Evolutionary conservation across 2,888 invertebrate species (phyloP), one percentile per base, ranked within the genome.

Genomic region (Sycophila texana): DNA sequence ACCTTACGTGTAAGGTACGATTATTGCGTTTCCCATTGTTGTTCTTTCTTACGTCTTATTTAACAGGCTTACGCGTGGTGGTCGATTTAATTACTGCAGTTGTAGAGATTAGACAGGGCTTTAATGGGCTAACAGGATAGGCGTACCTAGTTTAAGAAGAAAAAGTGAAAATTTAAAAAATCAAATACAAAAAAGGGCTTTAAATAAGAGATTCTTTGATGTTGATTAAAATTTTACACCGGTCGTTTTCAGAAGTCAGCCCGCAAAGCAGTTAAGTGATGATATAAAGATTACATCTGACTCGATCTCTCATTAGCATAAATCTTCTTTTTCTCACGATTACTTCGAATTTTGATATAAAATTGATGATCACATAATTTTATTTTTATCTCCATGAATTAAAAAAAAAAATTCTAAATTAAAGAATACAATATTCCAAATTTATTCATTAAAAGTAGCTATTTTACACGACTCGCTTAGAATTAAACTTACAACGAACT

Each of bases 291-390:
- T 70, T 63, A 65, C 47, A 70, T 61, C 53, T 26, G 18, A 22
- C 12, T 26, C 26, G 57, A 13, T 55, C 16, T 39, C 70, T 58
- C 22, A 66, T 77, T 72, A 66, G 53, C 72, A 72, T 66, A n/a
- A 30, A 30, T 30, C 49, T 60, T 26, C 14, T 39, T 39, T 49
- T 66, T 66, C 66, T 51, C 58, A 71, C 49, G 20, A 57, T 13
- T 2, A 47, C 20, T 66, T 20, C n/a, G n/a, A 30, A 49, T 1
- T 20, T 55, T 49, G 13, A 58, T 26, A 5, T 14, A 12, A 63
- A 63, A 5, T 1, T 18, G 1, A 60, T 60, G 26, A 13, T 13
- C 14, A 1, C 60, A 0, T 26, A 1, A 60, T 10, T 13, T 58
- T 58, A 18, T 18, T 22, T 22, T 60, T 26, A 10, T 3, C 22